phyloP scores from a whole-genome alignment of 2,797 vertebrate species.

The Cichlasoma orientale region DNA sequence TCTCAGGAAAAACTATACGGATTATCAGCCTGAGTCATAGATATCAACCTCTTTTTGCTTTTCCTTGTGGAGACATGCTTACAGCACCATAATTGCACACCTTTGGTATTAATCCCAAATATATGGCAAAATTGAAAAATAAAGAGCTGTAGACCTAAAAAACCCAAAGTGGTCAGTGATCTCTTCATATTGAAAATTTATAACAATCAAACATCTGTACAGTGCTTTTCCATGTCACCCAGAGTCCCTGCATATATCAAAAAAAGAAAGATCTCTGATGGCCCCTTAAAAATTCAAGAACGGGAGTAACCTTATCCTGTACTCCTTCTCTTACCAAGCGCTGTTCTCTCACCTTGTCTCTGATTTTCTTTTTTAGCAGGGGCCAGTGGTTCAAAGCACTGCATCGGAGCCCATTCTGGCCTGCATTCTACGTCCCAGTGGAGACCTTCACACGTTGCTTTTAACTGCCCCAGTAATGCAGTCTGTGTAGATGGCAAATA shows the following conservation, averaged over 20 bases:
- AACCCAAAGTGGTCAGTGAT: slow-evolving; percentile 6
- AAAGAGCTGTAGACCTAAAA: not conserved
- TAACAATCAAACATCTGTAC: slow-evolving; percentile 65
- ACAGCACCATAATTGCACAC: not conserved
- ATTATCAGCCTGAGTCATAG: slow-evolving; percentile 39
- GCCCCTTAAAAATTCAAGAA: slow-evolving; percentile 66
- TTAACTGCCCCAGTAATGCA: slow-evolving; percentile 62
- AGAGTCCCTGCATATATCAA: slow-evolving; percentile 39
- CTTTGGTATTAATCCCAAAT: not conserved
- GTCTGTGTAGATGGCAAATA: slow-evolving; percentile 45
- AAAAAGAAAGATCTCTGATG: slow-evolving; percentile 52
- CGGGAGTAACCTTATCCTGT: slow-evolving; percentile 46
- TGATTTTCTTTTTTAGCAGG: slow-evolving; percentile 35
- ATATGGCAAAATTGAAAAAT: slow-evolving; percentile 2
- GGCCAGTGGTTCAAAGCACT: slow-evolving; percentile 46
- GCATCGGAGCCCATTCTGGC: slow-evolving; percentile 30
- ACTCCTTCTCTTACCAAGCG: slow-evolving; percentile 15
- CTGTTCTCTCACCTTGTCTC: slow-evolving; percentile 45
- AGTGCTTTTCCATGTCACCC: slow-evolving; percentile 64
- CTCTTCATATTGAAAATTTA: slow-evolving; percentile 59
- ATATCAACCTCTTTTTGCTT: slow-evolving; percentile 23
- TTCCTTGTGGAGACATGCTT: slow-evolving; percentile 1
- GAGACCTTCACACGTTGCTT: slow-evolving; percentile 66
- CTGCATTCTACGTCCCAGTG: slow-evolving; percentile 54
- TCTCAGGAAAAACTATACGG: not conserved